Evolutionary conservation across 2,797 vertebrate species (phyloP).

Genomic region (Tolypeutes matacus): DNA sequence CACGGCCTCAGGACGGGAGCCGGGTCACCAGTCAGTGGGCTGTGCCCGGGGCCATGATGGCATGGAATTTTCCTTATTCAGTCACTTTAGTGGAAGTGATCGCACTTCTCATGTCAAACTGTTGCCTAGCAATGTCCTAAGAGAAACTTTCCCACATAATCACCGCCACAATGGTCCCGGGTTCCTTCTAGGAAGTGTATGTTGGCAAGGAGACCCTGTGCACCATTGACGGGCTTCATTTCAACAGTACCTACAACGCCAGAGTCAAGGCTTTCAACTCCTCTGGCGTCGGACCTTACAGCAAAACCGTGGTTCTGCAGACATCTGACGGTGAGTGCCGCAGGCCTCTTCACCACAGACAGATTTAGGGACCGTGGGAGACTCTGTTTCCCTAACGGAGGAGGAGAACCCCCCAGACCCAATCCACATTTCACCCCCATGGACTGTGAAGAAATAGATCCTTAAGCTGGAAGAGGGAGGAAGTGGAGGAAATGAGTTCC

Average conservation of each 20-base stretch:
- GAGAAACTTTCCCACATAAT: not conserved
- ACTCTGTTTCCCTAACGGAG: not conserved
- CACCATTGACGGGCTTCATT: slow-evolving; percentile 98
- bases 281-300: slow-evolving; percentile 95
- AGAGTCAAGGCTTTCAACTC: slow-evolving; percentile 98
- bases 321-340: slow-evolving; percentile 95
- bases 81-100: not conserved
- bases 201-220: slow-evolving; percentile 98
- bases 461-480: too few species aligned
- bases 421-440: not conserved
- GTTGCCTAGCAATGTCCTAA: not conserved
- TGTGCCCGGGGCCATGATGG: too few species aligned
- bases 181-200: slow-evolving; percentile 94
- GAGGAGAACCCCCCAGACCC: not conserved
- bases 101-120: not conserved
- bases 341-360: not conserved
- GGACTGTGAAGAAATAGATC: not conserved
- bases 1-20: not conserved
- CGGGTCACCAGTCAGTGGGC: too few species aligned
- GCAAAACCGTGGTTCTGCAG: slow-evolving; percentile 97
- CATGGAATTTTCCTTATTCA: not conserved
- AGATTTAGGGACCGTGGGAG: slow-evolving; percentile 85
- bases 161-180: not conserved
- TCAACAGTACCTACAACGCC: slow-evolving; percentile 98
- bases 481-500: not conserved